Conservation (phyloP, 2,797 vertebrate genomes). For the Psittacula derbiana region DNA sequence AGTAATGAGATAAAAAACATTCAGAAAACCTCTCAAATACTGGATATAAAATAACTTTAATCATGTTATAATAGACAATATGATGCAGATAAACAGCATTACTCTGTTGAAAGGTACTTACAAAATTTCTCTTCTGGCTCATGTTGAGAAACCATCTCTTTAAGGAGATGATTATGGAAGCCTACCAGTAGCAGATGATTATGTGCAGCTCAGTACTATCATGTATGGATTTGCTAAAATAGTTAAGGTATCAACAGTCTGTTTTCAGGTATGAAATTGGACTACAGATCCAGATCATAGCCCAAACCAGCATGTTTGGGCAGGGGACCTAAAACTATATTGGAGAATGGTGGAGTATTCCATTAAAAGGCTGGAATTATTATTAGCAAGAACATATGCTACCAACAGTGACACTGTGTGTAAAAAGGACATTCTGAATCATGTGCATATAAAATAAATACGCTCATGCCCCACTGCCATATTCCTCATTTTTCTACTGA, state of each 20-base stretch:
- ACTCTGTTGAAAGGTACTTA: not conserved
- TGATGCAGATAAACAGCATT: not conserved
- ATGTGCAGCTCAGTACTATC: not conserved
- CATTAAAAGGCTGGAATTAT: not conserved
- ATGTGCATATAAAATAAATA: constrained; percentile 59
- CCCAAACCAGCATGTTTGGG: not conserved
- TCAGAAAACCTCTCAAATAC: not conserved
- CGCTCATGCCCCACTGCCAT: not conserved
- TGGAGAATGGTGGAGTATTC: not conserved
- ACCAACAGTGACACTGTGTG: not conserved
- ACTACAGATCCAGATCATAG: not conserved
- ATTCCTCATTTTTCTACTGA: constrained; percentile 43
- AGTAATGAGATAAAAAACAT: not conserved
- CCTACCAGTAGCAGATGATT: not conserved
- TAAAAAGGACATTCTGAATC: constrained; percentile 60
- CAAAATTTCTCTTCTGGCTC: not conserved
- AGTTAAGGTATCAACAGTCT: not conserved
- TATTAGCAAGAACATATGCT: not conserved
- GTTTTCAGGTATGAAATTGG: not conserved
- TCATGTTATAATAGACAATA: not conserved
- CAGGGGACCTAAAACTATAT: not conserved
- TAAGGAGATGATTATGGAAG: not conserved
- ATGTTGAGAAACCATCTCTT: not conserved
- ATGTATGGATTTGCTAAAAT: not conserved
- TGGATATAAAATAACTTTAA: not conserved